A percentile compares a stretch with the other conserved stretches of the same genome.
Evolutionary conservation across 2,888 invertebrate genomes (phyloP).

Genomic region (Platerodrilus igneus): DNA sequence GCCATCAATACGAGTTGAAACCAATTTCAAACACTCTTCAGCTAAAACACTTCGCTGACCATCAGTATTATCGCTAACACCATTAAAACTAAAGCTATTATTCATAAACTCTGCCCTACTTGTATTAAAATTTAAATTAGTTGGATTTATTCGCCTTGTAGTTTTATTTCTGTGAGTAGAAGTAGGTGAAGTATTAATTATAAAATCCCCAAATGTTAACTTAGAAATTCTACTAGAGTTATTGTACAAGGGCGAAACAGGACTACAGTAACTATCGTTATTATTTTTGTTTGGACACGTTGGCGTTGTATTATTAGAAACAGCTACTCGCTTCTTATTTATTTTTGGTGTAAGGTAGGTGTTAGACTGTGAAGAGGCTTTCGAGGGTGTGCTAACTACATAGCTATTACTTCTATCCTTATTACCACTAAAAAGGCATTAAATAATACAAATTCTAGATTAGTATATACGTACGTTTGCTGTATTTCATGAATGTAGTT

Average conservation of each 20-base stretch:
- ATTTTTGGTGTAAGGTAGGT: not conserved
- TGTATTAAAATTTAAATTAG: slow-evolving; percentile 39
- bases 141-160: slow-evolving; percentile 53
- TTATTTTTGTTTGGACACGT: slow-evolving; percentile 7
- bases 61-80: slow-evolving; percentile 16
- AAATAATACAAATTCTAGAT: no score
- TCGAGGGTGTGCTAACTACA: slow-evolving; percentile 1
- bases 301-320: not conserved
- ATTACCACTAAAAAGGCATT: no score
- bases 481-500: slow-evolving; percentile 43
- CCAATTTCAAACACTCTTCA: slow-evolving; percentile 32
- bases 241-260: slow-evolving; percentile 38
- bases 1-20: slow-evolving; percentile 20
- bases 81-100: slow-evolving; percentile 12
- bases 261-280: slow-evolving; percentile 27
- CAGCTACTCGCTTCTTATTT: not conserved
- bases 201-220: no score
- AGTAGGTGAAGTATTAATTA: slow-evolving; percentile 30
- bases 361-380: not conserved
- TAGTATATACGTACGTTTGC: slow-evolving; percentile 32
- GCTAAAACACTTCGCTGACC: slow-evolving; percentile 29
- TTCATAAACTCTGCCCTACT: slow-evolving; percentile 7
- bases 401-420: slow-evolving; percentile 6
- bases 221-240: no score
- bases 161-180: slow-evolving; percentile 33